These are phyloP conservation scores for Anas bernieri DNA, from an alignment of 2,797 vertebrate species.

Conservation along the genomic window DNA sequence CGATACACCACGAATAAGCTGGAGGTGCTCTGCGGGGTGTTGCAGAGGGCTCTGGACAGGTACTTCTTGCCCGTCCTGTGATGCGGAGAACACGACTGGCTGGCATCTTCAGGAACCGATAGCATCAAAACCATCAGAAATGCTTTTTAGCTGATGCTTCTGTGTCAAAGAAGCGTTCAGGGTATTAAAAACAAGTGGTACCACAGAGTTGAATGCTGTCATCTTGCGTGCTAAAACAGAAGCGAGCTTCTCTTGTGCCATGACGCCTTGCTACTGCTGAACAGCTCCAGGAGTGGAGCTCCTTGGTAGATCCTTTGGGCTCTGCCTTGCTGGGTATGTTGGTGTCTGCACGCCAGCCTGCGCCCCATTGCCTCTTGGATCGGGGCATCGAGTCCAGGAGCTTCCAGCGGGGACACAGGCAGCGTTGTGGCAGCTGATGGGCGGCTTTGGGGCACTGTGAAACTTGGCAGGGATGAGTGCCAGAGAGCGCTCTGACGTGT, in stretches of 20 bases:
- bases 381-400: background rate
- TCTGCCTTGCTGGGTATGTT: background rate
- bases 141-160: background rate
- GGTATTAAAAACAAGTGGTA: background rate
- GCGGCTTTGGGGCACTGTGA: accelerated
- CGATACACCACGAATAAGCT: background rate
- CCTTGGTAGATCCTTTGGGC: background rate
- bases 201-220: background rate
- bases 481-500: background rate
- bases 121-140: background rate
- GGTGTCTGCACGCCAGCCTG: accelerated
- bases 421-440: background rate
- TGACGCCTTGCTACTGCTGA: background rate
- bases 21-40: background rate
- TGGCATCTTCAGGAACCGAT: background rate
- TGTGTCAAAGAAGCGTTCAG: accelerated
- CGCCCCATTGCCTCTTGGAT: background rate
- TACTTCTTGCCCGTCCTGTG: background rate
- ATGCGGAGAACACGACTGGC: background rate
- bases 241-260: accelerated
- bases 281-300: background rate
- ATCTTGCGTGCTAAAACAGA: accelerated
- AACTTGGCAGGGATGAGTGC: background rate
- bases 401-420: accelerated
- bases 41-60: background rate